A percentile compares a stretch with the other conserved stretches of the same genome.
These are phyloP conservation scores for Poliocrania exsul DNA, from an alignment of 2,797 vertebrate species.

Conservation along the genomic window DNA sequence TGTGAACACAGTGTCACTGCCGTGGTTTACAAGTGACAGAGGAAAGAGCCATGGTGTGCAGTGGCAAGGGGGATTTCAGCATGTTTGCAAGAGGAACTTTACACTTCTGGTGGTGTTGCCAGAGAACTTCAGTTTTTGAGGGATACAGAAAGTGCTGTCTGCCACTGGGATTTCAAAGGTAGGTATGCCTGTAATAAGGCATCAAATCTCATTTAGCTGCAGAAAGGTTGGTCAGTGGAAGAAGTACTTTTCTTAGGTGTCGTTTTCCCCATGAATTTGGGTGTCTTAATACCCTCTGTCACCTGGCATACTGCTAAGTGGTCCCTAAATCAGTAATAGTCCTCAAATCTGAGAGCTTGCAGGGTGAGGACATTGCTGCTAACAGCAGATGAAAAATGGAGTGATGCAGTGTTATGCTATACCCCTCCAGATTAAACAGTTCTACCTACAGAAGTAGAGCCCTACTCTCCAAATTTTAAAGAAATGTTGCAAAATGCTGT, in stretches of 20 bases:
- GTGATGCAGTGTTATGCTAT: background rate
- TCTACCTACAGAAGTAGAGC: background rate
- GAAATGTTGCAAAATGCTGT: background rate
- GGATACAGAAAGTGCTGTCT: background rate
- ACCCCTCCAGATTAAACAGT: background rate
- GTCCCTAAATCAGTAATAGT: background rate
- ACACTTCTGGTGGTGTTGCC: background rate
- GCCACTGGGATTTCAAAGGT: background rate
- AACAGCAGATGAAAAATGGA: background rate
- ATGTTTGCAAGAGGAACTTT: background rate
- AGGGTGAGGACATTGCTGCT: background rate
- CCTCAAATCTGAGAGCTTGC: background rate
- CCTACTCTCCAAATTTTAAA: background rate
- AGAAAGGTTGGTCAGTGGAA: background rate
- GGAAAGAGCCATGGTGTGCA: fast-evolving
- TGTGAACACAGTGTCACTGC: background rate
- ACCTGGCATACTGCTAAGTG: background rate
- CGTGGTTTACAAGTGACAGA: background rate
- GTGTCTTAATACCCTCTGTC: background rate
- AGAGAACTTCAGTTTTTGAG: background rate
- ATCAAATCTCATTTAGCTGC: background rate
- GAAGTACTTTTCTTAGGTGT: background rate
- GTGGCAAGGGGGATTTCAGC: background rate
- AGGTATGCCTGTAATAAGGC: background rate
- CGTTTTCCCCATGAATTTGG: background rate